Conservation (phyloP, 2,888 invertebrate species). For the Drosophila lutescens region DNA sequence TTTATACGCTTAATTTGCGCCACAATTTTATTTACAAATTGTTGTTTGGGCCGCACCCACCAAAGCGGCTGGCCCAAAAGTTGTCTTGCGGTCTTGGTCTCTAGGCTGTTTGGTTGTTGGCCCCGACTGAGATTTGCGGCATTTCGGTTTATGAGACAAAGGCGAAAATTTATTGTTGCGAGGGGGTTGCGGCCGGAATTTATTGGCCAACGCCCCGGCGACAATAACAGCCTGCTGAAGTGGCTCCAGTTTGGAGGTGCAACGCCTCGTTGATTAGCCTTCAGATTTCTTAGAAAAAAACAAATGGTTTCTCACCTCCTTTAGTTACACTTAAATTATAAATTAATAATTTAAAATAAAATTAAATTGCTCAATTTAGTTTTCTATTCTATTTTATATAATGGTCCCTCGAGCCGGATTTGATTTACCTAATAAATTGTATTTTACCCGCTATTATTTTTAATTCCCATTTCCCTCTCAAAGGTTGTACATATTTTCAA, state of each 20-base stretch:
- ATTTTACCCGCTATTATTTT: too few relatives aligned
- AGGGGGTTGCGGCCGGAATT: conserved; percentile 48
- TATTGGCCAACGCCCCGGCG: conserved; percentile 50
- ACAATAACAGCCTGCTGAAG: conserved; percentile 21
- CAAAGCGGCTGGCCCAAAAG: conserved; percentile 45
- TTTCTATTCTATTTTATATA: too few relatives aligned
- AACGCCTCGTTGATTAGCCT: conserved; percentile 72
- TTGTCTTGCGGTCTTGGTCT: conserved; percentile 49
- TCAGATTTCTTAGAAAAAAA: conserved; percentile 1
- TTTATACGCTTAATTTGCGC: conserved; percentile 83
- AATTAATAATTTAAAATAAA: too few relatives aligned
- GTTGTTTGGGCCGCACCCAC: conserved; percentile 46
- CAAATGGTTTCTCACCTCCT: conserved; percentile 18
- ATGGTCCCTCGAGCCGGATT: too few relatives aligned
- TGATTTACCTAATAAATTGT: too few relatives aligned
- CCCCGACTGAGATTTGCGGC: conserved; percentile 73
- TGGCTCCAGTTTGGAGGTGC: conserved; percentile 22
- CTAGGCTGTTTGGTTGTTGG: conserved; percentile 36
- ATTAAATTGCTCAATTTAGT: too few relatives aligned
- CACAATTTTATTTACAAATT: conserved; percentile 83
- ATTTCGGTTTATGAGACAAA: conserved; percentile 76
- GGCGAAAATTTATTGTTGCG: conserved; percentile 66
- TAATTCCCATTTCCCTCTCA: too few relatives aligned
- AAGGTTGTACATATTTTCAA: too few relatives aligned
- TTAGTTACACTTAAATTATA: neutral